Evolutionary conservation across 2,888 invertebrate genomes (phyloP), one percentile per base, ranked within the genome.

Genomic region (Lypha dubia): DNA sequence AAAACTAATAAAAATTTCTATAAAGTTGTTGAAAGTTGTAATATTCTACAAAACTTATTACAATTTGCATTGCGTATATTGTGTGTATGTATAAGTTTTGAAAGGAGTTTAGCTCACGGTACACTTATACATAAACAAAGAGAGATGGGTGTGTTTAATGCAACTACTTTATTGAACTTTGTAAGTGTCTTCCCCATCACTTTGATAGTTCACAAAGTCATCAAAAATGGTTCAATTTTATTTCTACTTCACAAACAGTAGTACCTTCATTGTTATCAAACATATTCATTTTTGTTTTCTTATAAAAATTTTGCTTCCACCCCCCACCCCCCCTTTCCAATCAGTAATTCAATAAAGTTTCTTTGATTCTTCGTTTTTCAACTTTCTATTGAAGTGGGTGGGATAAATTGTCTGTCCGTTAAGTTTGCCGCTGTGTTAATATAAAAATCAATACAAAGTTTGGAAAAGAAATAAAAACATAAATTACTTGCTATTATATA

Each of bases 181-280:
- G 62, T 41, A 60, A 49, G 15, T 49, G 38, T 22, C 9, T 9
- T 49, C 62, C 11, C n/a, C 62, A 35, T 53, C 51, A 60, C 24
- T 62, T 73, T 67, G 46, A 79, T 83, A 74, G 56, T 74, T 73
- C 62, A 46, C 67, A 17, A 76, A 80, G 76, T 84, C 84, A 68
- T 84, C 80, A 80, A 84, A 73, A 80, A 20, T 24, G 63, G 24
- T 71, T 79, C 79, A 60, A 83, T 79, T 74, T 70, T 63, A 38
- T 74, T 77, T 68, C 53, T 35, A 62, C 62, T 62, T 28, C 28
- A 60, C 15, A 62, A n/a, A 49, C 38, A 65, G 1, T 22, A 51
- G 8, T 20, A 46, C 0, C 56, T n/a, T 32, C 60, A 44, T 24
- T 62, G 20, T 24, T 70, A 38, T 71, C 28, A 46, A 53, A 63